Evolutionary conservation across 2,888 invertebrate species (phyloP).

Genomic region (Scaptodrosophila latifasciaeformis): DNA sequence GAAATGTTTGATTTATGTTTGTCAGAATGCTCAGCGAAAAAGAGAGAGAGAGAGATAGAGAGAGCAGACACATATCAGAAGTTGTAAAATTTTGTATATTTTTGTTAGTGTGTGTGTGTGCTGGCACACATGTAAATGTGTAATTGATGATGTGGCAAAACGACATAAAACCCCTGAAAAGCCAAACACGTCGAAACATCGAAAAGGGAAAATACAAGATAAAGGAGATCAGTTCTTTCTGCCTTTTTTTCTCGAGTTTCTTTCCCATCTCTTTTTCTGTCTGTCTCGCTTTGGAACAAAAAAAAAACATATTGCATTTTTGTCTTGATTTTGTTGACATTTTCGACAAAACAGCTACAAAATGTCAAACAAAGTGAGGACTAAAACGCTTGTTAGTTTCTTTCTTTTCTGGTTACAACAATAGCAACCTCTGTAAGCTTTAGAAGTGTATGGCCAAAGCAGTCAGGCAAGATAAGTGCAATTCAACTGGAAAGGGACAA

Average conservation of each 20-base stretch:
- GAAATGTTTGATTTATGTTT: conserved; percentile 68
- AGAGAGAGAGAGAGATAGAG: background rate
- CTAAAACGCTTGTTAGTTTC: conserved; percentile 14
- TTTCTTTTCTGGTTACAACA: no score
- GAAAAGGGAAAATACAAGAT: background rate
- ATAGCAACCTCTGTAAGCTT: background rate
- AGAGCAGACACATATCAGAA: conserved; percentile 31
- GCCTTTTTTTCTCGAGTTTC: conserved; percentile 46
- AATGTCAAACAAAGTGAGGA: conserved; percentile 38
- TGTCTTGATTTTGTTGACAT: conserved; percentile 54
- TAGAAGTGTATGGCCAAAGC: background rate
- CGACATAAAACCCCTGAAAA: conserved; percentile 41
- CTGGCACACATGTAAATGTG: conserved; percentile 36
- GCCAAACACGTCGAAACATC: conserved; percentile 5
- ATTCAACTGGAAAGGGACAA: background rate
- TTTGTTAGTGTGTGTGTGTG: no score
- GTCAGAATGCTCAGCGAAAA: conserved; percentile 53
- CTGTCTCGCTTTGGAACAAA: conserved; percentile 21
- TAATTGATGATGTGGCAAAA: conserved; percentile 64
- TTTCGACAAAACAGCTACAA: conserved; percentile 64
- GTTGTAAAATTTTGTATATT: conserved; percentile 59
- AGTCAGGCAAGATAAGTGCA: background rate
- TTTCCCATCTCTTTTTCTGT: no score
- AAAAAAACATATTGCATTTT: conserved; percentile 26
- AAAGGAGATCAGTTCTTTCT: no score